These are phyloP conservation scores for Ips nitidus DNA, from an alignment of 1,140 invertebrate genomes.

Conservation along the genomic window DNA sequence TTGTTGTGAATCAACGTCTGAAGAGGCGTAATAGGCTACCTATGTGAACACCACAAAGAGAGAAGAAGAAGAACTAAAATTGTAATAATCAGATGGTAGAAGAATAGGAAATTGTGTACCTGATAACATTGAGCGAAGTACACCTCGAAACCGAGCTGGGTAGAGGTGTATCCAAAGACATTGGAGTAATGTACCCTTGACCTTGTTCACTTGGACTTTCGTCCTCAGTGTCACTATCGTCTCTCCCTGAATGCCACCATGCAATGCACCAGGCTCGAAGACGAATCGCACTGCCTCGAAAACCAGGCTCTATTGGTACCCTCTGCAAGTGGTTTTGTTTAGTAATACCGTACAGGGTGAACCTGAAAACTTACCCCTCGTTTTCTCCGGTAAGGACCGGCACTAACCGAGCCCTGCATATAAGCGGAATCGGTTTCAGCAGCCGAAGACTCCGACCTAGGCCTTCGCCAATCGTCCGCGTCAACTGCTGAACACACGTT, in stretches of 20 bases:
- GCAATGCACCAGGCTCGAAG: constrained; percentile 78
- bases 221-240: constrained; percentile 75
- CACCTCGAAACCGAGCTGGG: constrained; percentile 79
- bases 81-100: not conserved
- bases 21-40: too few relatives aligned
- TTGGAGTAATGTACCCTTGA: constrained; percentile 76
- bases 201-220: constrained; percentile 66
- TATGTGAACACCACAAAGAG: not conserved
- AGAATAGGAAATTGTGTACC: constrained; percentile 33
- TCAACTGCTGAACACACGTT: constrained; percentile 57
- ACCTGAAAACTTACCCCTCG: constrained; percentile 49
- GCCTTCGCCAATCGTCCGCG: constrained; percentile 70
- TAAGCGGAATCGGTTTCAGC: constrained; percentile 73
- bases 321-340: not conserved
- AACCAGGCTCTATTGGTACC: constrained; percentile 34
- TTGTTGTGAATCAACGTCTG: not conserved
- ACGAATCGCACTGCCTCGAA: constrained; percentile 42
- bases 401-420: constrained; percentile 61
- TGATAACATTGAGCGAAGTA: constrained; percentile 79
- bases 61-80: not conserved
- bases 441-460: constrained; percentile 71
- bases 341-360: not conserved
- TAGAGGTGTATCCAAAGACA: constrained; percentile 83
- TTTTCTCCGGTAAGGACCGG: constrained; percentile 53
- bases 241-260: constrained; percentile 82